Evolutionary conservation across 2,797 vertebrate genomes (phyloP), one percentile per base, ranked within the genome.

Genomic region (Danio tinwini): DNA sequence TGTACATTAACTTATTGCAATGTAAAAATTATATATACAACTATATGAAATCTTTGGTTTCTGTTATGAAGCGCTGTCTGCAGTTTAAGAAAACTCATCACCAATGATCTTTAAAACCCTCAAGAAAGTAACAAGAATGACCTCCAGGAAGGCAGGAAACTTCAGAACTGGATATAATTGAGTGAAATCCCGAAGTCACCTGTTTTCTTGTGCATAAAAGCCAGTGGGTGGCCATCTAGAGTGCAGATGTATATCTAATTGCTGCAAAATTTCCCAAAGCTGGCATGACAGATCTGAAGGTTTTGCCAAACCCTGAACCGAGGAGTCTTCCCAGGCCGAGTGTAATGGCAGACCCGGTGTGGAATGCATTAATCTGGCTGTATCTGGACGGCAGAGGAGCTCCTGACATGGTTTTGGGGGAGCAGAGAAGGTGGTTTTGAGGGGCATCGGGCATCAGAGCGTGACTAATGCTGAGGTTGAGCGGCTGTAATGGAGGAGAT

Each of bases 381-480:
- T 80, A 85, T 86, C 81, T 83, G 11, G 58, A 77, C 56, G 19
- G 76, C 40, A 81, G 55, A 82, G 72, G 47, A 73, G 67, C 73
- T 74, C 76, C 74, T 17, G 64, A 69, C 82, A 52, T n/a, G 55
- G 29, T 29, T 29, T 40, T 78, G 67, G 14, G 64, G 81, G 75
- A n/a, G 84, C 80, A 74, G 56, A 16, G 14, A 64, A 56, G 50
- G 70, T 74, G 76, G 56, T 85, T 80, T 85, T 83, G 8, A 29
- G 82, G 91, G 90, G 88, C 86, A 75, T 89, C 91, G 88, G 85
- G 90, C 86, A 90, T 50, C 88, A 81, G 80, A 83, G 88, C 91
- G 85, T 93, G 92, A 92, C 92, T 90, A 93, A 93, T 87, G 81
- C 80, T 86, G 82, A 86, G 86, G 89, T 90, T 87, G 88, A 88